phyloP scores from a whole-genome alignment of 2,888 invertebrate species.

The Tinea semifulvella region DNA sequence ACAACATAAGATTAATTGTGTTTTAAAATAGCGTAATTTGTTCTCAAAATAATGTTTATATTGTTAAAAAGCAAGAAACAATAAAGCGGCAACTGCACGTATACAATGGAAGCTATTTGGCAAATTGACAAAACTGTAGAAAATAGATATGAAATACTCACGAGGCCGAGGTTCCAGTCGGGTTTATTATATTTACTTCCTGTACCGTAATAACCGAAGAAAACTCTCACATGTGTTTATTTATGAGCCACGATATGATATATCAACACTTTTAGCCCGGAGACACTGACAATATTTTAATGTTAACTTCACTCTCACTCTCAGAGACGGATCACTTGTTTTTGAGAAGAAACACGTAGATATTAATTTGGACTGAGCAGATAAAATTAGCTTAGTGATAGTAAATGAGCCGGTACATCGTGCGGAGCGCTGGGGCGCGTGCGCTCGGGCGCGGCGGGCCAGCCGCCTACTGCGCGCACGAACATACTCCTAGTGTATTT shows the following conservation, averaged over 20 bases:
- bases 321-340: conserved; percentile 40
- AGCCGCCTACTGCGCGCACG: conserved; percentile 62
- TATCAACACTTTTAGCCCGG: conserved; percentile 23
- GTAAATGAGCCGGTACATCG: conserved; percentile 51
- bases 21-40: conserved; percentile 6
- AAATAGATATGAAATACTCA: conserved; percentile 54
- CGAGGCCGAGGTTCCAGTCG: conserved; percentile 29
- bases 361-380: conserved; percentile 57
- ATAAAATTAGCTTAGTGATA: conserved; percentile 54
- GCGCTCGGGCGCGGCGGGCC: conserved; percentile 53
- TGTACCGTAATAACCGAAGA: conserved; percentile 26
- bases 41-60: conserved; percentile 19
- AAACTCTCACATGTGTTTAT: conserved; percentile 26
- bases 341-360: conserved; percentile 53
- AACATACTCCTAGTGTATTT: conserved; percentile 53
- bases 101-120: conserved; percentile 33
- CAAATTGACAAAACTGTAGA: conserved; percentile 52
- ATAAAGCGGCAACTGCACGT: conserved; percentile 17
- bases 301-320: conserved; percentile 44
- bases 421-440: conserved; percentile 52
- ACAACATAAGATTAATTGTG: background rate
- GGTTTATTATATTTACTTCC: conserved; percentile 46
- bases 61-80: conserved; percentile 30
- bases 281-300: conserved; percentile 32
- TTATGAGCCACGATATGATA: conserved; percentile 18